These are phyloP conservation scores for Coronaproctus castanopsis DNA, from an alignment of 2,888 invertebrate species.

Conservation along the genomic window DNA sequence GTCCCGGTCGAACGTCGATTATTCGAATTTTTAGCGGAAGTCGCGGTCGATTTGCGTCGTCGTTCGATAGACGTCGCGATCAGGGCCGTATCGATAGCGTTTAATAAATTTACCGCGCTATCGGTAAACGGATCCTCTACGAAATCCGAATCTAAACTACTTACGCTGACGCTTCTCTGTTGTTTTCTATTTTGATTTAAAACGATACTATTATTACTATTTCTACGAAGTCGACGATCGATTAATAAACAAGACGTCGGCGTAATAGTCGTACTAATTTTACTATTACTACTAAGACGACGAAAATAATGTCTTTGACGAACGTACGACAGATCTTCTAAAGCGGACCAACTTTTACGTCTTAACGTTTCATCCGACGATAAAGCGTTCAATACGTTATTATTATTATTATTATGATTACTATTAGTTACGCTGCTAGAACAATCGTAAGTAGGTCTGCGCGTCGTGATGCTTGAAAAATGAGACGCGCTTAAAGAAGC, in stretches of 20 bases:
- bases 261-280: not conserved
- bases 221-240: not conserved
- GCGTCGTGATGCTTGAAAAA: conserved; percentile 3
- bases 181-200: too few relatives aligned
- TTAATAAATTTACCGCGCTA: conserved; percentile 28
- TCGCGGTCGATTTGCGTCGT: conserved; percentile 22
- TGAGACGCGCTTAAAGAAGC: conserved; percentile 12
- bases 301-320: too few relatives aligned
- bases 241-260: not conserved
- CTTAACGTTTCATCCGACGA: conserved; percentile 31
- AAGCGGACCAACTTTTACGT: conserved; percentile 71
- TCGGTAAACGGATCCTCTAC: conserved; percentile 42
- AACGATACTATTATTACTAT: not conserved
- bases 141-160: conserved; percentile 61
- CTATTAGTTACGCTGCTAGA: conserved; percentile 16
- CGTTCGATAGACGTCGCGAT: conserved; percentile 26
- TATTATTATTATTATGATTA: conserved; percentile 24
- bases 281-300: not conserved
- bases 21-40: conserved; percentile 2
- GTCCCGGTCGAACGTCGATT: conserved; percentile 17
- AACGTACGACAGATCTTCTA: conserved; percentile 48
- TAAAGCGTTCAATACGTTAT: too few relatives aligned
- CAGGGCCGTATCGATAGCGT: conserved; percentile 24
- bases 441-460: not conserved
- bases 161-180: conserved; percentile 40